These are phyloP conservation scores for Haplochromis vanheusdeni DNA, from an alignment of 2,113 vertebrate genomes.

Conservation along the genomic window DNA sequence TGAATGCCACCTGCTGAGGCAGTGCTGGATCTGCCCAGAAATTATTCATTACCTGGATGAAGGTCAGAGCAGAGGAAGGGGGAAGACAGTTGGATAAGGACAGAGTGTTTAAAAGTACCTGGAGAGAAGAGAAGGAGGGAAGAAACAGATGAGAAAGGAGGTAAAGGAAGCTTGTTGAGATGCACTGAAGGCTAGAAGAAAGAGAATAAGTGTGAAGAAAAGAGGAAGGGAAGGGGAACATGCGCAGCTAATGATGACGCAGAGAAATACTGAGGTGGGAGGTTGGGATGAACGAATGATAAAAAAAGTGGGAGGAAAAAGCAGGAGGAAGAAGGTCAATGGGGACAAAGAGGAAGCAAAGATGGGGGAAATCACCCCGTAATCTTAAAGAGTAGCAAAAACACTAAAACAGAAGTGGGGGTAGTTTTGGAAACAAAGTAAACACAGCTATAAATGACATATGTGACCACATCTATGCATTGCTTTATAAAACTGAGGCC, in stretches of 20 bases:
- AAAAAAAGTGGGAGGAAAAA: not conserved
- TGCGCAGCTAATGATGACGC: not conserved
- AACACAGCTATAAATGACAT: not conserved
- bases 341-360: not conserved
- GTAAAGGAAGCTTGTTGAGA: not conserved
- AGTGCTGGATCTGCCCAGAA: not conserved
- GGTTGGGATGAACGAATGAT: not conserved
- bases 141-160: not conserved
- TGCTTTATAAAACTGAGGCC: not conserved
- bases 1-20: slow-evolving; percentile 24
- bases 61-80: not conserved
- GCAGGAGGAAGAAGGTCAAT: not conserved
- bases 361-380: not conserved
- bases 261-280: not conserved
- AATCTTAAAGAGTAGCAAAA: not conserved
- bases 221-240: not conserved
- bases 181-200: not conserved
- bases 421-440: not conserved
- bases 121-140: not conserved
- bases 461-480: not conserved
- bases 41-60: slow-evolving; percentile 36
- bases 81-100: not conserved
- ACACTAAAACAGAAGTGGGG: not conserved
- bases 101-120: not conserved
- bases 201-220: not conserved